Evolutionary conservation across 2,888 invertebrate genomes (phyloP).

Genomic region (Lottia gigantea): DNA sequence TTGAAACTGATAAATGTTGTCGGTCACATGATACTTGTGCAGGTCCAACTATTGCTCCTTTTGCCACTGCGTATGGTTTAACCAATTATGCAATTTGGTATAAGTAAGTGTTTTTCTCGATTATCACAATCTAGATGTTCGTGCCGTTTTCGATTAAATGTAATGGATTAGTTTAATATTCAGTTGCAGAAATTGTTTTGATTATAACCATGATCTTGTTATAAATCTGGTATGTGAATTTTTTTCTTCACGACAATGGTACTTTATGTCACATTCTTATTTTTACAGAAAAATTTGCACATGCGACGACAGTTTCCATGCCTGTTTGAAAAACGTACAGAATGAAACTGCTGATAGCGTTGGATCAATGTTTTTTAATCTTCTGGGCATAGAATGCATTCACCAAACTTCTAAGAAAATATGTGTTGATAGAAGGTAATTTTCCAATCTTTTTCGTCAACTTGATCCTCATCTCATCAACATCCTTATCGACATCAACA

Average conservation of each 20-base stretch:
- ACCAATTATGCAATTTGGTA: background rate
- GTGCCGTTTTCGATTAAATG: too few relatives aligned
- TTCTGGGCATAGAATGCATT: background rate
- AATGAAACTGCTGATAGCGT: background rate
- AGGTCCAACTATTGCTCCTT: background rate
- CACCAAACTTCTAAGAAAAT: background rate
- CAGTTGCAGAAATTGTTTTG: too few relatives aligned
- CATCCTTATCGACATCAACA: too few relatives aligned
- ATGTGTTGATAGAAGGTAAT: background rate
- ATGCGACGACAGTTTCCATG: background rate
- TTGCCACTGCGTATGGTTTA: background rate
- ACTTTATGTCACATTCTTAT: too few relatives aligned
- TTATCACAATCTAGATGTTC: too few relatives aligned
- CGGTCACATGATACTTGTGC: background rate
- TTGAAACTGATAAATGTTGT: background rate
- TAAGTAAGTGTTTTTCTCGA: background rate
- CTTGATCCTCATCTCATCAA: too few relatives aligned
- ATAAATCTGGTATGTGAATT: too few relatives aligned
- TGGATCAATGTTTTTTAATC: background rate
- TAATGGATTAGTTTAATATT: too few relatives aligned
- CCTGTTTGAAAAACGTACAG: background rate
- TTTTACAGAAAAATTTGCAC: background rate
- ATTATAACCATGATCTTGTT: too few relatives aligned
- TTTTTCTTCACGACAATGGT: too few relatives aligned
- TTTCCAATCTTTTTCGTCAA: too few relatives aligned